Conservation (phyloP, 2,888 invertebrate species). For the Cepaea hortensis region DNA sequence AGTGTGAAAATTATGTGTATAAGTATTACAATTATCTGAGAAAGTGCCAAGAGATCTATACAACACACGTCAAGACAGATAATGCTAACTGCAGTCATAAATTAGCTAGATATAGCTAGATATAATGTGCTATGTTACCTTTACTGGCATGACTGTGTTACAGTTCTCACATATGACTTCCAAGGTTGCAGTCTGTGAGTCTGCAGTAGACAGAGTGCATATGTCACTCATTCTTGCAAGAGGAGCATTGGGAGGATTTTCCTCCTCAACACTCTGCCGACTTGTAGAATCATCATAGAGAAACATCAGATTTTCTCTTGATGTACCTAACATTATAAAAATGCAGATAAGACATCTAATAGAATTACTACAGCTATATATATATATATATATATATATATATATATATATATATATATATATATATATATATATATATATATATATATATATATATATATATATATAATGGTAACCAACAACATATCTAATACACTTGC, state of each 20-base stretch:
- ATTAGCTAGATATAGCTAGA: too few relatives aligned
- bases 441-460: too few relatives aligned
- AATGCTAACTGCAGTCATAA: too few relatives aligned
- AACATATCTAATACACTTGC: too few relatives aligned
- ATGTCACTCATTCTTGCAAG: slow-evolving; percentile 76
- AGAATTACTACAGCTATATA: too few relatives aligned
- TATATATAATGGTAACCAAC: too few relatives aligned
- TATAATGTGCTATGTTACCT: slow-evolving; percentile 33
- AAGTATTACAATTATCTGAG: too few relatives aligned
- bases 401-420: neutral
- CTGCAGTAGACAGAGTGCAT: slow-evolving; percentile 68
- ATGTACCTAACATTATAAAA: slow-evolving; percentile 59
- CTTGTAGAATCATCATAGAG: slow-evolving; percentile 50
- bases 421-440: too few relatives aligned
- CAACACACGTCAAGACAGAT: too few relatives aligned
- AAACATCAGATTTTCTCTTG: slow-evolving; percentile 68
- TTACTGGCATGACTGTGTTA: slow-evolving; percentile 72
- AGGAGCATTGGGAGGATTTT: slow-evolving; percentile 67
- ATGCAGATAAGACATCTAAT: neutral
- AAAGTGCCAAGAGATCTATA: too few relatives aligned
- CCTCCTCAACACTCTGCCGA: slow-evolving; percentile 51
- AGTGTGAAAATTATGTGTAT: too few relatives aligned
- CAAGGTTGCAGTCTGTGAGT: slow-evolving; percentile 67
- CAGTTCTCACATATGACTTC: slow-evolving; percentile 75
- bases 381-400: too few relatives aligned